These are phyloP conservation scores for Corythaixoides concolor DNA, from an alignment of 2,113 vertebrate genomes.

Conservation along the genomic window DNA sequence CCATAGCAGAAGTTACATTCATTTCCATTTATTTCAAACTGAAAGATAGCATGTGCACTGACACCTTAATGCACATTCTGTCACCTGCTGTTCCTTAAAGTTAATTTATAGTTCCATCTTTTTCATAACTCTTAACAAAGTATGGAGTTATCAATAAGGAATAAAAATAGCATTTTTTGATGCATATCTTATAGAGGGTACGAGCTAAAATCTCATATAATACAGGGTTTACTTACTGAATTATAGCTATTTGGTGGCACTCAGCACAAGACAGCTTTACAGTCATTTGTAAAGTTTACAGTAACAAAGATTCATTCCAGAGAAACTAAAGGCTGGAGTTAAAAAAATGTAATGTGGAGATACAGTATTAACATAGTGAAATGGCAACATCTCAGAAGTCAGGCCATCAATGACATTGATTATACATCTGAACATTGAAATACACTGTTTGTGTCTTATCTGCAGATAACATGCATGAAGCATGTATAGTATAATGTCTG, in stretches of 20 bases:
- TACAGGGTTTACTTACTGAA: neutral
- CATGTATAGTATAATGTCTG: neutral
- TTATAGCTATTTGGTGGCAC: neutral
- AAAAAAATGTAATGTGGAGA: neutral
- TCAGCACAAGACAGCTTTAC: neutral
- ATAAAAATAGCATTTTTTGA: slow-evolving; percentile 12
- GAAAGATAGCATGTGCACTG: neutral
- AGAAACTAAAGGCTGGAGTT: neutral
- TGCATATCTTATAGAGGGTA: neutral
- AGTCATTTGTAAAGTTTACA: neutral
- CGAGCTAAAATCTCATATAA: neutral
- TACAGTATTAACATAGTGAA: neutral
- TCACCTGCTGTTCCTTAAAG: neutral
- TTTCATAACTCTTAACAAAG: neutral
- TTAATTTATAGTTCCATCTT: neutral
- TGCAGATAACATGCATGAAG: neutral
- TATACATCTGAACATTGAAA: neutral
- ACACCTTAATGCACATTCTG: neutral
- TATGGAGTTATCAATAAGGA: neutral
- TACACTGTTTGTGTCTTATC: neutral
- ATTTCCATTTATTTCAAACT: slow-evolving; percentile 21
- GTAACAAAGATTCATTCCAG: neutral
- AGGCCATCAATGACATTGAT: neutral
- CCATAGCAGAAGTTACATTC: neutral
- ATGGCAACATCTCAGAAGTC: neutral